Percentiles rank a stretch among this genome's conserved stretches.
phyloP scores from a whole-genome alignment of 2,797 vertebrate species.

The Diceros bicornis region DNA sequence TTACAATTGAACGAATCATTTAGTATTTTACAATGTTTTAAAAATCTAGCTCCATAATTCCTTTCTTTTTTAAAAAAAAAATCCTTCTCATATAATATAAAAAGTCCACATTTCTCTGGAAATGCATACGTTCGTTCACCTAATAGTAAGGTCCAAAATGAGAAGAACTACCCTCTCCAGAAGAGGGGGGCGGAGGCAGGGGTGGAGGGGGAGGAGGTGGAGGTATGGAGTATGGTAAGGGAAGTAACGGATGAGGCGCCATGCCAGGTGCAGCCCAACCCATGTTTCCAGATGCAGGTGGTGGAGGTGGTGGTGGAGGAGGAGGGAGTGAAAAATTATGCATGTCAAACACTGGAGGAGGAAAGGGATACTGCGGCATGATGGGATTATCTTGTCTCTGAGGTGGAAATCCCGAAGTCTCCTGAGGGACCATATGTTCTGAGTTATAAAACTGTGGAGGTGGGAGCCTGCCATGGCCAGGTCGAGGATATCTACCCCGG shows the following conservation, averaged over 20 bases:
- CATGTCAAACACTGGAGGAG: constrained; percentile 84
- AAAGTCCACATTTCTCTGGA: constrained; percentile 54
- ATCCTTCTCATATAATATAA: constrained; percentile 33
- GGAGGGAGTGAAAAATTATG: constrained; percentile 76
- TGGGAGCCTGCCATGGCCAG: constrained; percentile 64
- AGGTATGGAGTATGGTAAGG: constrained; percentile 73
- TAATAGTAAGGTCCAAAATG: constrained; percentile 84
- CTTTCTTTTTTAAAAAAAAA: constrained; percentile 35
- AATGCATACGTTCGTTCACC: neutral
- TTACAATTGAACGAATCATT: constrained; percentile 60
- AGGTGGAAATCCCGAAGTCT: constrained; percentile 73
- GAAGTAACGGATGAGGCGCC: constrained; percentile 56
- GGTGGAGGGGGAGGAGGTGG: constrained; percentile 45
- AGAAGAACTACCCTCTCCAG: constrained; percentile 71
- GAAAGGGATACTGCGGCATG: constrained; percentile 84
- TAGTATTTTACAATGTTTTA: constrained; percentile 67
- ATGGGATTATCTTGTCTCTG: constrained; percentile 72
- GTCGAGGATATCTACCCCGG: constrained; percentile 63
- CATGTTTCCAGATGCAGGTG: constrained; percentile 72
- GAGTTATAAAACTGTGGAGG: constrained; percentile 75
- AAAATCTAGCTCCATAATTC: constrained; percentile 69
- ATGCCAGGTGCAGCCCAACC: constrained; percentile 82
- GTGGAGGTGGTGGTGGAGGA: neutral
- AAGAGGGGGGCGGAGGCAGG: constrained; percentile 25
- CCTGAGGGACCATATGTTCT: constrained; percentile 70